Evolutionary conservation across 2,113 vertebrate species (phyloP).

Genomic region (Epinephelus fuscoguttatus): DNA sequence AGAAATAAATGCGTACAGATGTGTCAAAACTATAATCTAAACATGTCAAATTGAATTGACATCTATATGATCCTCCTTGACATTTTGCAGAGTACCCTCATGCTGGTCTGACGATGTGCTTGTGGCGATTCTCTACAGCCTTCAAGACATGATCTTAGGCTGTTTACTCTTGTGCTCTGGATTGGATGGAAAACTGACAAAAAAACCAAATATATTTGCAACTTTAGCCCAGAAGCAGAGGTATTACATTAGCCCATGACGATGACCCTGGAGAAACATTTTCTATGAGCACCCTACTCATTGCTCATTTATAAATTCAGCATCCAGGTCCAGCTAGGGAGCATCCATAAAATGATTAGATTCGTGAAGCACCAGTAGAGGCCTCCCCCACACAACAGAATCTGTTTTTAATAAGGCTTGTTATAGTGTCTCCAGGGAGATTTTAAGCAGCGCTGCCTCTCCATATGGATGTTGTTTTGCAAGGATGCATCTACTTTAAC

Average conservation of each 20-base stretch:
- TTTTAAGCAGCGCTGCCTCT: neutral
- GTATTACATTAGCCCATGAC: neutral
- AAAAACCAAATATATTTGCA: neutral
- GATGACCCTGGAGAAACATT: neutral
- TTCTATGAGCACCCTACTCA: constrained; percentile 8
- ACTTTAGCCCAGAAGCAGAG: neutral
- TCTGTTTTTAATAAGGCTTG: constrained; percentile 43
- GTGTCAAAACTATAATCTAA: too few relatives aligned
- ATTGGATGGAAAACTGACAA: neutral
- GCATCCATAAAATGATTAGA: constrained; percentile 14
- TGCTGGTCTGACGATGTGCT: too few relatives aligned
- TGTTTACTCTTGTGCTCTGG: neutral
- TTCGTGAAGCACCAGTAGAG: constrained; percentile 14
- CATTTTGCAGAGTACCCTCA: too few relatives aligned
- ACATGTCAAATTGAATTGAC: too few relatives aligned
- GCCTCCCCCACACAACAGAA: constrained; percentile 18
- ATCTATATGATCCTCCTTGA: too few relatives aligned
- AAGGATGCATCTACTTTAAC: neutral
- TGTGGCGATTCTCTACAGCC: neutral
- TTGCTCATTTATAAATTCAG: constrained; percentile 19
- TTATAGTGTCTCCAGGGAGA: constrained; percentile 25
- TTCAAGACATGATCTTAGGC: neutral
- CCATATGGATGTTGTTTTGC: constrained; percentile 33
- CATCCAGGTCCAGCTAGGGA: neutral
- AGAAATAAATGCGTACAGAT: too few relatives aligned